Evolutionary conservation across 2,888 invertebrate species (phyloP).

Genomic region (Caradrina kadenii): DNA sequence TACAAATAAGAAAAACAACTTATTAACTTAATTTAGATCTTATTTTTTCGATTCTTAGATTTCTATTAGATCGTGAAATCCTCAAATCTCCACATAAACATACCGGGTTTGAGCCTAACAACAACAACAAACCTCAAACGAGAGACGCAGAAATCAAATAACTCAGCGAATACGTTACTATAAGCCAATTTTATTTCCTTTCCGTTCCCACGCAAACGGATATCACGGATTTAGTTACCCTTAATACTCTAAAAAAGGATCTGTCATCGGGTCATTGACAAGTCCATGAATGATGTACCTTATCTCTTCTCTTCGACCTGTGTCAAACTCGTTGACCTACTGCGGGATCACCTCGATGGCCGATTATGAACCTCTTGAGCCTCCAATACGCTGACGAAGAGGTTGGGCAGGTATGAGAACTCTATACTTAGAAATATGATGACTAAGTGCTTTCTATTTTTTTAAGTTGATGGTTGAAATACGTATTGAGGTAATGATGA

Average conservation of each 20-base stretch:
- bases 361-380: constrained; percentile 71
- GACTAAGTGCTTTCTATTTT: constrained; percentile 60
- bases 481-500: constrained; percentile 28
- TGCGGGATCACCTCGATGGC: constrained; percentile 74
- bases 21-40: neutral
- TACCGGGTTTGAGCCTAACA: neutral
- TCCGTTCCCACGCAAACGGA: constrained; percentile 17
- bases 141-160: constrained; percentile 10
- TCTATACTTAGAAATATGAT: constrained; percentile 52
- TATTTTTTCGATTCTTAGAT: too few relatives aligned
- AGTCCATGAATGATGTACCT: constrained; percentile 64
- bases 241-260: constrained; percentile 39
- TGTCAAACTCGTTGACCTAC: constrained; percentile 82
- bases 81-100: neutral
- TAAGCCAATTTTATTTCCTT: constrained; percentile 23
- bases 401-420: constrained; percentile 49
- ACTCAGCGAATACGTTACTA: constrained; percentile 16
- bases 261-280: constrained; percentile 64
- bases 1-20: neutral
- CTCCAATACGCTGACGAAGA: constrained; percentile 74
- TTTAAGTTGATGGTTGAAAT: constrained; percentile 27
- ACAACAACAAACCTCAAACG: constrained; percentile 6
- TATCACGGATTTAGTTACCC: constrained; percentile 28
- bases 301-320: constrained; percentile 73
- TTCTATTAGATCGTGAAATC: neutral